phyloP scores from a whole-genome alignment of 2,113 vertebrate species.

The Colaptes auratus region DNA sequence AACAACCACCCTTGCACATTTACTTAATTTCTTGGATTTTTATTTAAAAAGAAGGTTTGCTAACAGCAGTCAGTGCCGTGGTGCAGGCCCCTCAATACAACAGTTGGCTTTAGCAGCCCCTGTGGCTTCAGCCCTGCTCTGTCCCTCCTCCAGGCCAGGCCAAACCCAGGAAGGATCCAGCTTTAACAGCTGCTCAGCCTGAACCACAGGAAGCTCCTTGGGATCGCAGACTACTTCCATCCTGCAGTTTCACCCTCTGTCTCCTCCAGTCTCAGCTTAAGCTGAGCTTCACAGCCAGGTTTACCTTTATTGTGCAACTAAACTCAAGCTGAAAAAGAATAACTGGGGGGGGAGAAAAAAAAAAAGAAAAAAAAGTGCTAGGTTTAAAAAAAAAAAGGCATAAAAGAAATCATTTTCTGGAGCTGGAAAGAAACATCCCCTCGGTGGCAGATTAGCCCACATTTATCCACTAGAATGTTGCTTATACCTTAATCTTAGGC shows the following conservation, averaged over 20 bases:
- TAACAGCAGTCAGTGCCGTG: neutral
- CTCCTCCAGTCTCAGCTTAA: constrained; percentile 1
- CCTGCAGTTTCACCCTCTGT: neutral
- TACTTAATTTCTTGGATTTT: constrained; percentile 23
- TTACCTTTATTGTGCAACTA: neutral
- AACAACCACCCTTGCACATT: neutral
- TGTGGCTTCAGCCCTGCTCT: neutral
- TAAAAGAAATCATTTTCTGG: constrained; percentile 17
- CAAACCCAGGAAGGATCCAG: neutral
- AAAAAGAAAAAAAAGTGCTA: neutral
- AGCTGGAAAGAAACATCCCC: constrained; percentile 36
- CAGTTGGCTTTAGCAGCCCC: neutral
- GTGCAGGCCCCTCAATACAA: neutral
- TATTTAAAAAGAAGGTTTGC: constrained; percentile 68
- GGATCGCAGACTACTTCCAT: constrained; percentile 2
- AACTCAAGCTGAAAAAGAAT: neutral
- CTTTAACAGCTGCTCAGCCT: constrained; percentile 8
- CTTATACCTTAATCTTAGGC: constrained; percentile 58
- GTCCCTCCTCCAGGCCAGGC: neutral
- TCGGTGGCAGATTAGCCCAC: constrained; percentile 42
- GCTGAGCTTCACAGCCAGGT: neutral
- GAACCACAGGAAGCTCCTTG: neutral
- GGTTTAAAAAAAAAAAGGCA: neutral
- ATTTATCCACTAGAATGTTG: constrained; percentile 42
- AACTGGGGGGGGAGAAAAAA: too few species aligned